A percentile compares a stretch with the other conserved stretches of the same genome.
These are phyloP conservation scores for Sander lucioperca DNA, from an alignment of 2,113 vertebrate species.

Conservation along the genomic window DNA sequence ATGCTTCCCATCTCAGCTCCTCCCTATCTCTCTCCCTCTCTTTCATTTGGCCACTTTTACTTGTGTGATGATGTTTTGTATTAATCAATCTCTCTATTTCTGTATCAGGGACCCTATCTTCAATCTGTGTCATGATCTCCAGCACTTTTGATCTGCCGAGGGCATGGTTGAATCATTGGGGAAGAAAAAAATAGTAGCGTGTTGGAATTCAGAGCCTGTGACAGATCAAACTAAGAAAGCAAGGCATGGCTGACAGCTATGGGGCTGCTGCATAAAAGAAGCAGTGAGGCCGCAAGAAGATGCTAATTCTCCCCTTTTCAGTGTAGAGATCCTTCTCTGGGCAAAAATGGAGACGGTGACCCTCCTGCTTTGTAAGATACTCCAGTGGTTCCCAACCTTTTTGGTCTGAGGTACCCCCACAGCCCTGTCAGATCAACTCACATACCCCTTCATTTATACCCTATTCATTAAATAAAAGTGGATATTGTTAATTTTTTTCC, in stretches of 20 bases:
- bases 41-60: conserved; percentile 47
- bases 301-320: conserved; percentile 67
- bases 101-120: conserved; percentile 27
- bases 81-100: conserved; percentile 39
- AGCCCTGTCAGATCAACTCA: too few relatives aligned
- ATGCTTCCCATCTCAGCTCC: conserved; percentile 27
- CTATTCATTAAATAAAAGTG: too few relatives aligned
- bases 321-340: conserved; percentile 40
- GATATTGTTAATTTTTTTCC: too few relatives aligned
- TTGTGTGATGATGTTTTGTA: conserved; percentile 37
- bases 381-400: too few relatives aligned
- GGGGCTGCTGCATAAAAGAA: conserved; percentile 64
- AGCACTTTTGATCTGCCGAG: conserved; percentile 32
- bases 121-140: conserved; percentile 42
- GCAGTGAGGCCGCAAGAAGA: conserved; percentile 74
- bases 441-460: too few relatives aligned
- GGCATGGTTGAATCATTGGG: conserved; percentile 39
- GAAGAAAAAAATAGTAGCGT: neutral
- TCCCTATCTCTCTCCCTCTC: neutral
- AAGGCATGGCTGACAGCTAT: conserved; percentile 63
- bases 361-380: conserved; percentile 2
- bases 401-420: too few relatives aligned
- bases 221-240: conserved; percentile 65
- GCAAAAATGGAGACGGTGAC: conserved; percentile 34
- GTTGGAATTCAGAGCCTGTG: conserved; percentile 56